Base-by-base conservation (phyloP, 2,797 vertebrate genomes). In the Xiphorhynchus erythropygius region DNA sequence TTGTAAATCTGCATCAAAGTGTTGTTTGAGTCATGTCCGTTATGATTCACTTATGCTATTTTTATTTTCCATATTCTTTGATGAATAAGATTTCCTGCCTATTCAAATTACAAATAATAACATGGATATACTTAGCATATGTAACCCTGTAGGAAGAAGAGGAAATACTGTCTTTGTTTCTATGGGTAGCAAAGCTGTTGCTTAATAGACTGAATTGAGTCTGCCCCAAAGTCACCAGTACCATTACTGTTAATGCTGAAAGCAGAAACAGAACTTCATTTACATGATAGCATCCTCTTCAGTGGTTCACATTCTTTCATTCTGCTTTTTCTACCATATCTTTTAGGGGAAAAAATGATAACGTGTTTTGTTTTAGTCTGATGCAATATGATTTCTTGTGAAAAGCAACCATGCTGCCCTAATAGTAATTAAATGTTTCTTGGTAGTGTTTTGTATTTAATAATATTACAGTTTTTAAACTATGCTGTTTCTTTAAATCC, bases 161-260 rank as follows among this genome's bases (percentile, higher is more conserved):
- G 24, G 3, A 67, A 64, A 56, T 49, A 70, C 5, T 85, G 3
- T 23, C 11, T 69, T 4, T 22, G 28, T 1, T 70, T 74, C 76
- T 53, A 52, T 46, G 13, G 9, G 7, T 77, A 53, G 30, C 30
- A 86, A 82, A 84, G 9, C 13, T 79, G 6, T 65, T 78, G 5
- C 44, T 49, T 47, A 30, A 39, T 22, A 76, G 44, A 13, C 17
- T 59, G 42, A 73, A 75, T 24, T 78, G 56, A 63, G 84, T 92
- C 76, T 84, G 8, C 59, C 33, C 84, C 28, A 11, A 56, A 84
- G 25, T 89, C 47, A 70, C 14, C 17, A 18, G 15, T 30, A 39
- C 30, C 0, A 0, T 55, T 11, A 52, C 9, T 52, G 23, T n/a
- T 93, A 73, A 59, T 18, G 49, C 9, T 37, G 18, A 18, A 28